Evolutionary conservation across 2,113 vertebrate species (phyloP), one percentile per base, ranked within the genome.

Genomic region (Limnothrissa miodon): DNA sequence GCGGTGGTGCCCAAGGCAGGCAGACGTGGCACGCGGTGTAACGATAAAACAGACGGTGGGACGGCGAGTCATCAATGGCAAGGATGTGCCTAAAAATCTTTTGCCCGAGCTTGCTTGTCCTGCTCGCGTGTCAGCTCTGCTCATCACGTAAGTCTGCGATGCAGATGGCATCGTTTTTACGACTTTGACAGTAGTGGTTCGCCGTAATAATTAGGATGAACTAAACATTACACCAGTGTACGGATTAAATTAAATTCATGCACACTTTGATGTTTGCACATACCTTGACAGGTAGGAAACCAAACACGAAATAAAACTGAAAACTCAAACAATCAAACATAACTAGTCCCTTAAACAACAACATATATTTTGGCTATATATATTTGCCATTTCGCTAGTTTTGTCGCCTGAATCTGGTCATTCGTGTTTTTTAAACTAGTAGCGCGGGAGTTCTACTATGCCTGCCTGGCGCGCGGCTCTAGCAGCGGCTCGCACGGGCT

Each of bases 101-200:
- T 87, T 90, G 90, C 92, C 87, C 92, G 90, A 91, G 89, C 90
- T 92, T 95, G 84, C 90, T 95, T 84, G 87, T 93, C 92, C 91
- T 89, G 85, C 79, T 90, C 84, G 92, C 89, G 82, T 92, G 93
- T 88, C 94, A 94, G 85, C 91, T 90, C 81, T 94, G 92, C 92
- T 93, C 92, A 82, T 90, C 95, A 94, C 93, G 95, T 95, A 95
- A 95, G 95, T 95, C 90, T 84, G 88, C 85, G 39, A 90, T 90
- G 90, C 87, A 87, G 83, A 74, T 82, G 84, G 48, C 33, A 59
- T 19, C 80, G 78, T 74, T 74, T 74, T 74, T 74, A 74, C 15
- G 39, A 45, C 81, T 62, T 74, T 33, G 1, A 15, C 33, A 39
- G 11, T 39, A 36, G 36, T 11, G 1, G 13, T 39, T 19, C 19